Percentiles rank a stretch among this genome's conserved stretches.
Evolutionary conservation across 2,797 vertebrate genomes (phyloP).

Genomic region (Syndactyla subalaris): DNA sequence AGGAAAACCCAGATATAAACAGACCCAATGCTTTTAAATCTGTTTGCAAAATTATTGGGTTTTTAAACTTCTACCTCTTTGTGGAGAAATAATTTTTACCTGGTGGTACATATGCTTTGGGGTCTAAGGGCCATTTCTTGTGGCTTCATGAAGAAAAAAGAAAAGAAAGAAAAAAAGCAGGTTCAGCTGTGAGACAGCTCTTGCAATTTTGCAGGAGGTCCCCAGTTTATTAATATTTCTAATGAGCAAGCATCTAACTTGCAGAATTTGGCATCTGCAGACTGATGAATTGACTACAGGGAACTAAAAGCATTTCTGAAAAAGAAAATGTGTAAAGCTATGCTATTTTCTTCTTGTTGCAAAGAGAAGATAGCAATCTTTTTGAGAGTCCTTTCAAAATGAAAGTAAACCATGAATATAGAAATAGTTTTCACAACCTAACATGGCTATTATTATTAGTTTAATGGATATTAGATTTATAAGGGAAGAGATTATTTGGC

Average conservation of each 20-base stretch:
- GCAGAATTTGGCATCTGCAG: neutral
- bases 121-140: neutral
- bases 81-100: neutral
- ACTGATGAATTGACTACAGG: neutral
- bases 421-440: neutral
- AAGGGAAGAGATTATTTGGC: neutral
- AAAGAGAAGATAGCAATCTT: neutral
- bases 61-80: neutral
- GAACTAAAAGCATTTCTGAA: neutral
- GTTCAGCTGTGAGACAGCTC: neutral
- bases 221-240: neutral
- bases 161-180: neutral
- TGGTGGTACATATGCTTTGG: neutral
- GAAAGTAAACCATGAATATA: slow-evolving; percentile 8
- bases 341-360: neutral
- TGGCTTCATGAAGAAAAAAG: neutral
- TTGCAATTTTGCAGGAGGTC: neutral
- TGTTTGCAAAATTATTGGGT: neutral
- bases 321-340: neutral
- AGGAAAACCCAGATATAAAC: neutral
- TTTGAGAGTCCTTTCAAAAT: neutral
- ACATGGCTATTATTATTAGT: neutral
- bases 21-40: neutral
- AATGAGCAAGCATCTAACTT: neutral
- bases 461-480: neutral